Conservation (phyloP, 35 echinoderm and acorn worm genomes). For the Ophioderma brevispina region DNA sequence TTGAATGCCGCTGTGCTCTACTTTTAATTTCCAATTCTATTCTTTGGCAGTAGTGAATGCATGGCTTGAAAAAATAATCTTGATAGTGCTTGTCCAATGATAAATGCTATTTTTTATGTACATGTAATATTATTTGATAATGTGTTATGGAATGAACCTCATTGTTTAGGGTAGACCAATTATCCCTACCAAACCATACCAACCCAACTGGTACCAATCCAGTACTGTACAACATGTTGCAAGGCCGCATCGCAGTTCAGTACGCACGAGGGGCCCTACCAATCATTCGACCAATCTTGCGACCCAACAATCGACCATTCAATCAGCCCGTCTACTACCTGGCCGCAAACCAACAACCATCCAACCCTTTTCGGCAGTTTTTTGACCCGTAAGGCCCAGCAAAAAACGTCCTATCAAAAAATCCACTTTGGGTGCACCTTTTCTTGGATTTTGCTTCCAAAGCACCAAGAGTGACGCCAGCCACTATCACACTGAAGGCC, state of each 20-base stretch:
- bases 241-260: background rate
- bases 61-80: too few relatives aligned
- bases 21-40: too few relatives aligned
- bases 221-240: background rate
- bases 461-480: background rate
- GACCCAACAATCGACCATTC: background rate
- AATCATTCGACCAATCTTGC: constrained; percentile 1
- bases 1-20: too few relatives aligned
- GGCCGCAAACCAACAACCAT: background rate
- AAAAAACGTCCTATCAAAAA: background rate
- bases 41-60: too few relatives aligned
- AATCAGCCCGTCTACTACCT: background rate
- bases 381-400: background rate
- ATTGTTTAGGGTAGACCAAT: background rate
- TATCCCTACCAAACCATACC: background rate
- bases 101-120: too few relatives aligned
- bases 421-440: background rate
- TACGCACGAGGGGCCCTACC: background rate
- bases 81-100: too few relatives aligned
- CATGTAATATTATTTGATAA: background rate
- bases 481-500: background rate
- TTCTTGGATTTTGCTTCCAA: constrained; percentile 1
- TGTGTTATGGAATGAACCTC: background rate
- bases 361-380: background rate
- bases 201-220: background rate